Base-by-base conservation (phyloP, 2,888 invertebrate genomes). In the Diogma glabrata region DNA sequence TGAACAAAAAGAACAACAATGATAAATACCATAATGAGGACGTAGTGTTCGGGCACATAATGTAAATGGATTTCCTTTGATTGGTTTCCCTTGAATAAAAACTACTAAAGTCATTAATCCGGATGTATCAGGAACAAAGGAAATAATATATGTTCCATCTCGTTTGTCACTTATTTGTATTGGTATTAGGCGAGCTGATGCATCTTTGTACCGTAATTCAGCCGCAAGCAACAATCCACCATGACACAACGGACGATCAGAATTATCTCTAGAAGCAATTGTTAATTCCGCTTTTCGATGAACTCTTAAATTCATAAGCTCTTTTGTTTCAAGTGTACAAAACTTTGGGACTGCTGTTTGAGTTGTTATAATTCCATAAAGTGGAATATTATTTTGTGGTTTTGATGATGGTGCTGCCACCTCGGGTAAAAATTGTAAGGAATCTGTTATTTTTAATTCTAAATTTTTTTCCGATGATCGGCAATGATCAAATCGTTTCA, bases 1-100 rank as follows among this genome's bases (percentile, higher is more conserved):
- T 1, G 88, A 87, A 62, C 87, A 88, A 67, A 87, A 87, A 22
- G 83, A 77, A 64, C 87, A 88, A 62, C 87, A 88, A 66, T 87
- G 87, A 72, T 75, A 87, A 58, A 79, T 76, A 0, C 87, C 88
- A 47, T 71, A 72, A 65, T 87, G 87, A 1, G 78, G 75, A 47
- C 76, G 72, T 33, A 77, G 69, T 4, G 76, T 76, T n/a, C 81
- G 75, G 1, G 80, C 82, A 22, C 74, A 71, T 50, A 84, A 75
- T 2, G 75, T 72, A 63, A 79, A 82, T 6, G 85, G 85, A 63
- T 81, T 83, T 49, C 80, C 84, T 70, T 81, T 79, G 16, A 85
- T 78, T 17, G 78, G 79, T 52, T 76, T 77, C 47, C 79, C 79
- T 58, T 81, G 77, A 3, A 84, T 70, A 4, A 72, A 76, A 49